Conservation (phyloP, 2,888 invertebrate genomes). For the Drosophila barbarae region DNA sequence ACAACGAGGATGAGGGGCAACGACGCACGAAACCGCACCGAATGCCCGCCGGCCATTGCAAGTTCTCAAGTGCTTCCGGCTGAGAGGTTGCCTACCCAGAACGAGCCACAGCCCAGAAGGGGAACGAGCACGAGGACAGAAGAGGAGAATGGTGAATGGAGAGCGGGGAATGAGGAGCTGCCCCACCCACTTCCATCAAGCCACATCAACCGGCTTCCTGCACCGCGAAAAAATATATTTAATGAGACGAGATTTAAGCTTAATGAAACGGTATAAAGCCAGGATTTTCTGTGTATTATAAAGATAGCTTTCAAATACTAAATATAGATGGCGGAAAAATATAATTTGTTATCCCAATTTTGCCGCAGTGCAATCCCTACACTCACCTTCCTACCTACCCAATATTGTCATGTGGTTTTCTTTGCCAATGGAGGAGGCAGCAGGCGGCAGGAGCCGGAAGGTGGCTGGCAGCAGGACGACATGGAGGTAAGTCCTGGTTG, state of each 20-base stretch:
- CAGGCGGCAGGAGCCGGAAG: slow-evolving; percentile 7
- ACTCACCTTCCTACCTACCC: slow-evolving; percentile 58
- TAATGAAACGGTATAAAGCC: no score
- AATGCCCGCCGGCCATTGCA: slow-evolving; percentile 70
- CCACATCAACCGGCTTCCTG: not conserved
- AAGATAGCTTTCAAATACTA: not conserved
- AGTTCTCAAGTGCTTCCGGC: slow-evolving; percentile 74
- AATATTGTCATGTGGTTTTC: slow-evolving; percentile 74
- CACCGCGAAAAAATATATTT: not conserved
- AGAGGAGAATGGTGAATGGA: slow-evolving; percentile 2
- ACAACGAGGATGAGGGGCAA: slow-evolving; percentile 39
- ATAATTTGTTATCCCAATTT: not conserved
- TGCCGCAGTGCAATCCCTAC: not conserved
- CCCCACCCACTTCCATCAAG: slow-evolving; percentile 10
- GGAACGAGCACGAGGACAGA: slow-evolving; percentile 15
- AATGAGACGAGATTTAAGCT: no score
- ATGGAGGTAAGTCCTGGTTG: slow-evolving; percentile 32
- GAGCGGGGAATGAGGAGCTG: slow-evolving; percentile 8
- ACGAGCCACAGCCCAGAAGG: slow-evolving; percentile 7
- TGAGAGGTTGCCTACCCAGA: slow-evolving; percentile 67
- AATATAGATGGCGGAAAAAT: no score
- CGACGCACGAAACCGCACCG: slow-evolving; percentile 73
- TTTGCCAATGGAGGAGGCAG: slow-evolving; percentile 39
- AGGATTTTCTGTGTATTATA: not conserved
- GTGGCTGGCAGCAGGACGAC: slow-evolving; percentile 2